phyloP scores from a whole-genome alignment of 1,140 invertebrate genomes.

The Drosophila trapezifrons region DNA sequence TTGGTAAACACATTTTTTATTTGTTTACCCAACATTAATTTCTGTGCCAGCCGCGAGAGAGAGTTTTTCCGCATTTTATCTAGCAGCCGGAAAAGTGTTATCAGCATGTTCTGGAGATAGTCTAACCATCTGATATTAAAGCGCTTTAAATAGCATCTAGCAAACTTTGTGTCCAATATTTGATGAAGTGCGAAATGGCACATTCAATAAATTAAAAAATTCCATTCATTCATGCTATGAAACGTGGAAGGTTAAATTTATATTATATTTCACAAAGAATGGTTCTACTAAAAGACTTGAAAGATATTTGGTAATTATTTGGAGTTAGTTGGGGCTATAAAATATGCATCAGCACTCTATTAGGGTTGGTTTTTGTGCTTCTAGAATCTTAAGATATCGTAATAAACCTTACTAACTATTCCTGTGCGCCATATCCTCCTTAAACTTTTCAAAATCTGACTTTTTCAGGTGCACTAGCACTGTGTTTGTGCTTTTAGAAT shows the following conservation, averaged over 20 bases:
- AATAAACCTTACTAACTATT: too few species aligned
- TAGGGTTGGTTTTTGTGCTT: too few species aligned
- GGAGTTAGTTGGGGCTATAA: too few species aligned
- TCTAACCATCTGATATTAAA: conserved; percentile 57
- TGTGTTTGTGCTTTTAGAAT: too few species aligned
- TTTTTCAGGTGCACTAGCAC: too few species aligned
- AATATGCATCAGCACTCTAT: too few species aligned
- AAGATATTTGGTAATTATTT: too few species aligned
- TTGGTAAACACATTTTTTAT: conserved; percentile 17
- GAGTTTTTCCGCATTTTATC: conserved; percentile 15
- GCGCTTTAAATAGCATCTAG: conserved; percentile 70
- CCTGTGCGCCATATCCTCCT: too few species aligned
- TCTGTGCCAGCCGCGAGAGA: background rate
- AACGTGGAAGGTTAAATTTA: background rate
- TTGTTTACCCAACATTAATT: conserved; percentile 42
- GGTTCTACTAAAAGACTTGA: background rate
- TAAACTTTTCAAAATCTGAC: too few species aligned
- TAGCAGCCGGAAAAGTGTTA: conserved; percentile 22
- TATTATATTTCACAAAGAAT: too few species aligned
- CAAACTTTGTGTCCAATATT: conserved; percentile 20
- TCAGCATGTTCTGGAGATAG: conserved; percentile 39
- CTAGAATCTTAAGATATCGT: too few species aligned
- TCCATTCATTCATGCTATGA: background rate
- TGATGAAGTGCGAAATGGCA: conserved; percentile 25
- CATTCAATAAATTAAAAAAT: conserved; percentile 74